Evolutionary conservation across 2,888 invertebrate genomes (phyloP).

Genomic region (Hydropsyche betteni): DNA sequence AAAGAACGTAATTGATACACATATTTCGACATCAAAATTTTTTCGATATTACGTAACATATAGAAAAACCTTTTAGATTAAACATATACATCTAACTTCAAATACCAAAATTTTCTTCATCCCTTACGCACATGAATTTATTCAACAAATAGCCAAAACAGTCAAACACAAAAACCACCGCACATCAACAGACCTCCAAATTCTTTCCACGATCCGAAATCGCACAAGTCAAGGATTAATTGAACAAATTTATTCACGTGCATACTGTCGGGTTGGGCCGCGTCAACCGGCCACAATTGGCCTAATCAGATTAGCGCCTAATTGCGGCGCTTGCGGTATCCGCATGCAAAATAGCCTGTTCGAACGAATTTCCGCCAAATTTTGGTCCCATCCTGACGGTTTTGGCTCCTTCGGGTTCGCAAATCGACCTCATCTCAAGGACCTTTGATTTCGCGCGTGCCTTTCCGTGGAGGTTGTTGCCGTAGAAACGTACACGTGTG

Average conservation of each 20-base stretch:
- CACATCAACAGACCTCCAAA: background rate
- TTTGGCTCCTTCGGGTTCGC: background rate
- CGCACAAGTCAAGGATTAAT: constrained; percentile 1
- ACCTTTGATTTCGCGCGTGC: background rate
- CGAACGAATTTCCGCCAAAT: constrained; percentile 22
- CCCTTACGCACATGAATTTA: too few species aligned
- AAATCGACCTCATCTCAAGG: background rate
- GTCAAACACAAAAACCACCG: background rate
- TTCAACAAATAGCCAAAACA: too few species aligned
- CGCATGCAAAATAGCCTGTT: constrained; percentile 28
- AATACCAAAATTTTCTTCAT: too few species aligned
- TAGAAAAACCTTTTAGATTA: too few species aligned
- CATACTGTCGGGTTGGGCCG: background rate
- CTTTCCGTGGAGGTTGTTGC: background rate
- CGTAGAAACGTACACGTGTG: background rate
- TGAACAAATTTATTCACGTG: background rate
- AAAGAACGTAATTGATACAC: too few species aligned
- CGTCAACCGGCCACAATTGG: constrained; percentile 23
- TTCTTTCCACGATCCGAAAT: background rate
- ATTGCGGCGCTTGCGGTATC: constrained; percentile 9
- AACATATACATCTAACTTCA: too few species aligned
- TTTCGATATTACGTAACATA: too few species aligned
- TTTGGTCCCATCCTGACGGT: too few species aligned
- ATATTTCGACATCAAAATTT: too few species aligned
- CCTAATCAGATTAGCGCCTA: constrained; percentile 34